phyloP scores from a whole-genome alignment of 2,113 vertebrate genomes.

The Leptosomus discolor region DNA sequence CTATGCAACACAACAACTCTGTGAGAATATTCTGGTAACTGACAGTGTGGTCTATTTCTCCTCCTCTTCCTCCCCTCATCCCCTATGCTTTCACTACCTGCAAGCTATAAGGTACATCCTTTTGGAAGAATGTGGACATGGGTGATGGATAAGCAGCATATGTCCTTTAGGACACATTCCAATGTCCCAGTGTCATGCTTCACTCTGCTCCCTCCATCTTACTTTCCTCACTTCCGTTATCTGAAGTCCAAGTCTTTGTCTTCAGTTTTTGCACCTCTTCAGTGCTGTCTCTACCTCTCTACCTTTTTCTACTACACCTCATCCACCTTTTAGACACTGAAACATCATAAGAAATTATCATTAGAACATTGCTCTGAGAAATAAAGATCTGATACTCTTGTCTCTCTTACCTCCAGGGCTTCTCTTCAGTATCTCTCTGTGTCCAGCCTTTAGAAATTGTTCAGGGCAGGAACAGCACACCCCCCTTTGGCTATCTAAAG shows the following conservation, averaged over 20 bases:
- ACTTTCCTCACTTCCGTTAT: background rate
- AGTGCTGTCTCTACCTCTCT: background rate
- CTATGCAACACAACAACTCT: constrained; percentile 78
- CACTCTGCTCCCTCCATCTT: background rate
- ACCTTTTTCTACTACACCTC: background rate
- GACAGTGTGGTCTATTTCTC: background rate
- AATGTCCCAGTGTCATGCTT: background rate
- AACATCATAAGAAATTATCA: background rate
- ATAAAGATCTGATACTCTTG: background rate
- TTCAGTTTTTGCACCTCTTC: background rate
- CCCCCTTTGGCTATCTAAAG: background rate
- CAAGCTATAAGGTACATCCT: background rate
- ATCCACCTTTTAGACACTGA: background rate
- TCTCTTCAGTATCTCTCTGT: background rate
- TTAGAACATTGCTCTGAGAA: background rate
- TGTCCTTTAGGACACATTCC: background rate
- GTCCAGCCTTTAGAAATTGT: background rate
- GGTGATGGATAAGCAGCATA: background rate
- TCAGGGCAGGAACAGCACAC: background rate
- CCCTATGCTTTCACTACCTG: too few species aligned
- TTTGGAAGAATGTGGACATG: background rate
- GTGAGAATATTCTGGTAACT: constrained; percentile 90
- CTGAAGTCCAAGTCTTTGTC: background rate
- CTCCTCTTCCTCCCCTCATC: background rate
- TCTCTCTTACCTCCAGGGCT: background rate